Conservation (phyloP, 2,797 vertebrate species). For the Lagodon rhomboides region DNA sequence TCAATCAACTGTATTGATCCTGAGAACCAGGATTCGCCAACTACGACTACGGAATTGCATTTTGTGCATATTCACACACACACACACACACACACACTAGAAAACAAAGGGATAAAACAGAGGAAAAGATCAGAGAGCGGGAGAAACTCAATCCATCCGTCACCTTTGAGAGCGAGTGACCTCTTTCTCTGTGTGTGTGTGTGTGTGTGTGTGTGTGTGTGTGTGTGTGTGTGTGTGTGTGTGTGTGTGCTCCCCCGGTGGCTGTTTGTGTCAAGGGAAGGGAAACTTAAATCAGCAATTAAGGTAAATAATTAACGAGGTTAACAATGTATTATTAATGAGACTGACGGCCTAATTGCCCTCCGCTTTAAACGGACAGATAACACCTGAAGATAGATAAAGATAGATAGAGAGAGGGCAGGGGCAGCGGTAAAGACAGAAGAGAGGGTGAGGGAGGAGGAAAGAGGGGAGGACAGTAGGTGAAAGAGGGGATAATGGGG, state of each 20-base stretch:
- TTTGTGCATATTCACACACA: slow-evolving; percentile 34
- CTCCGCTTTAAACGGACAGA: slow-evolving; percentile 78
- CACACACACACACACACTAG: slow-evolving; percentile 3
- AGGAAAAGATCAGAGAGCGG: slow-evolving; percentile 28
- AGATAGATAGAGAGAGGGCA: slow-evolving; percentile 18
- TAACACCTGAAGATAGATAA: slow-evolving; percentile 75
- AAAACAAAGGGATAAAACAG: slow-evolving; percentile 26
- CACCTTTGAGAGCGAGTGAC: slow-evolving; percentile 72
- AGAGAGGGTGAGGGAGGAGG: not conserved
- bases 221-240: slow-evolving; percentile 48
- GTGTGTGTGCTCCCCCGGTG: slow-evolving; percentile 40
- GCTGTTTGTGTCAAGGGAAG: slow-evolving; percentile 82
- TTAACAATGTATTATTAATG: slow-evolving; percentile 91
- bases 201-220: slow-evolving; percentile 33
- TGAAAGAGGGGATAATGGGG: not conserved
- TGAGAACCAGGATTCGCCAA: slow-evolving; percentile 27
- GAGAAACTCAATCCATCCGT: slow-evolving; percentile 68
- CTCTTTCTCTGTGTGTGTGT: slow-evolving; percentile 28
- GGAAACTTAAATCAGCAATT: slow-evolving; percentile 93
- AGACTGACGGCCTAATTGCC: slow-evolving; percentile 86
- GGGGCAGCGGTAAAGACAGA: not conserved
- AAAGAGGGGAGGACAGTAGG: not conserved
- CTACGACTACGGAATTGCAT: slow-evolving; percentile 24
- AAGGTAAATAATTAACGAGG: slow-evolving; percentile 94
- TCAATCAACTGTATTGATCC: slow-evolving; percentile 77